Percentiles rank a stretch among this genome's conserved stretches.
Evolutionary conservation across 2,113 vertebrate species (phyloP).

Genomic region (Eulemur macaco): DNA sequence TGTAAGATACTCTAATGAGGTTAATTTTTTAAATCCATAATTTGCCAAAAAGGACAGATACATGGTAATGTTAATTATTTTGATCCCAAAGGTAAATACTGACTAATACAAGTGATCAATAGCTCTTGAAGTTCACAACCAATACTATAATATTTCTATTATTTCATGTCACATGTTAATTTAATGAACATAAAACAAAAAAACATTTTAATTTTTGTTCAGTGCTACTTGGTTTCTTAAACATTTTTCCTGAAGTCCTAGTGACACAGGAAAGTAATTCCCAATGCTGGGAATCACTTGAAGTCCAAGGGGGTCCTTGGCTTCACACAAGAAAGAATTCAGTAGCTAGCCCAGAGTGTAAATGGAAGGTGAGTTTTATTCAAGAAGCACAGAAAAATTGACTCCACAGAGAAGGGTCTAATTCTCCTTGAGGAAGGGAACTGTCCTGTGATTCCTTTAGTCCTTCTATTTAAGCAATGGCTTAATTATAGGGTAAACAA

Average conservation of each 20-base stretch:
- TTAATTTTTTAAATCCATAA: neutral
- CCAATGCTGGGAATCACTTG: too few species aligned
- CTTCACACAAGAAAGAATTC: too few species aligned
- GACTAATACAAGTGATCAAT: neutral
- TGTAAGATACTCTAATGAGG: neutral
- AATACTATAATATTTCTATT: neutral
- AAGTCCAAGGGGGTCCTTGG: too few species aligned
- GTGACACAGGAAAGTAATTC: too few species aligned
- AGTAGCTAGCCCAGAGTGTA: too few species aligned
- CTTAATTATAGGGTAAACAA: too few species aligned
- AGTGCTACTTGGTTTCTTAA: neutral
- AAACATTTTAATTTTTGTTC: neutral
- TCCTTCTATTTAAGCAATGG: too few species aligned
- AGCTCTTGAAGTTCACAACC: neutral
- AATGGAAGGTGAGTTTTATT: too few species aligned
- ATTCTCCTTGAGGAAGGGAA: too few species aligned
- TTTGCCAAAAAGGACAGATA: neutral
- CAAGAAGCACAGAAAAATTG: too few species aligned
- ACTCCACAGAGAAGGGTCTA: too few species aligned
- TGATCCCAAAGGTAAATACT: conserved; percentile 16
- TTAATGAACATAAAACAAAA: neutral
- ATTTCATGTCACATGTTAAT: neutral
- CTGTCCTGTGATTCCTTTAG: too few species aligned
- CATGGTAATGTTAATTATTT: neutral
- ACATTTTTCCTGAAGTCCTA: neutral